These are phyloP conservation scores for Zoanthus sansibaricus DNA, from an alignment of 92 coral and sea anemone species.

Conservation along the genomic window DNA sequence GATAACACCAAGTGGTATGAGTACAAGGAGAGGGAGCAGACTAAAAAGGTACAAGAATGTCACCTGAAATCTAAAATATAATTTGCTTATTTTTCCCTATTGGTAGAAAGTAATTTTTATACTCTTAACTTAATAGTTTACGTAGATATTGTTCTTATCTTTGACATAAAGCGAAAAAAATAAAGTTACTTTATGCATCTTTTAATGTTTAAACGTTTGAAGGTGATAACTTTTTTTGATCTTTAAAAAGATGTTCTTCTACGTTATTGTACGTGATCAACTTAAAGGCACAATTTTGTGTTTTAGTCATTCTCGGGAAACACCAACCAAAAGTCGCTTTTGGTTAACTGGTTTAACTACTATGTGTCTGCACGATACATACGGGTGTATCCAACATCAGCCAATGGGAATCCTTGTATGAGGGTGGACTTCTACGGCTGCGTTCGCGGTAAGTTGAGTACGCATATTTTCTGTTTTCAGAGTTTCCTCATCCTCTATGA, in stretches of 20 bases:
- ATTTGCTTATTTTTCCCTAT: no score
- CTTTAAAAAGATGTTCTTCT: no score
- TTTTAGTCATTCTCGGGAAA: neutral
- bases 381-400: conserved; percentile 6
- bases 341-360: conserved; percentile 24
- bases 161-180: no score
- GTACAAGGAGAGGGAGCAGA: neutral
- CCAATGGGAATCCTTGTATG: conserved; percentile 34
- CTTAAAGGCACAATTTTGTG: neutral
- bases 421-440: conserved; percentile 55
- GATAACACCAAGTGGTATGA: conserved; percentile 5
- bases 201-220: no score
- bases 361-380: neutral
- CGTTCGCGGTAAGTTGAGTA: neutral
- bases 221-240: no score
- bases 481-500: no score
- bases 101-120: no score
- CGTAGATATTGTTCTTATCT: no score
- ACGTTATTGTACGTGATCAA: neutral
- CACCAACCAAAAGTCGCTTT: conserved; percentile 8
- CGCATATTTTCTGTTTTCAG: neutral
- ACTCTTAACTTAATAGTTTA: no score
- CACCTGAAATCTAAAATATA: no score
- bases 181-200: no score
- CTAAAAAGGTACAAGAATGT: neutral